These are phyloP conservation scores for Neosilurus hyrtlii DNA, from an alignment of 2,797 vertebrate species.

Conservation along the genomic window DNA sequence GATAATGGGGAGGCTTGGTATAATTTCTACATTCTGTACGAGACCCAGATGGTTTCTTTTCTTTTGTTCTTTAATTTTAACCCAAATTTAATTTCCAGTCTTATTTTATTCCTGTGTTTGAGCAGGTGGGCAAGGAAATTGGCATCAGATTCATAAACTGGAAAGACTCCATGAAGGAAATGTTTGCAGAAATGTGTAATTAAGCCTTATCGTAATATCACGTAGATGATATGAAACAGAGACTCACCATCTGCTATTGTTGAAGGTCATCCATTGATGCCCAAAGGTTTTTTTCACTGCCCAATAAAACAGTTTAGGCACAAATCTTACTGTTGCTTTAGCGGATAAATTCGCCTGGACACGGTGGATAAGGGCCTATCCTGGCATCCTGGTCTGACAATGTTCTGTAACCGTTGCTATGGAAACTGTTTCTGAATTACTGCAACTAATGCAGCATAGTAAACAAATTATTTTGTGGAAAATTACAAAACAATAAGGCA, in stretches of 20 bases:
- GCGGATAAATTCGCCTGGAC: neutral
- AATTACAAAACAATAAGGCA: too few relatives aligned
- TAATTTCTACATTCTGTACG: slow-evolving; percentile 61
- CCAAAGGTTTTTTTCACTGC: neutral
- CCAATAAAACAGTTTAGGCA: neutral
- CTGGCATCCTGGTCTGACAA: too few relatives aligned
- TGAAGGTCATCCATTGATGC: neutral
- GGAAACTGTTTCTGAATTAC: too few relatives aligned
- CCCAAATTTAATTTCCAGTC: slow-evolving; percentile 35
- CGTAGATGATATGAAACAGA: neutral
- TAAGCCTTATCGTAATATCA: neutral
- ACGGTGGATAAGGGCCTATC: neutral
- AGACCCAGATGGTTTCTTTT: slow-evolving; percentile 69
- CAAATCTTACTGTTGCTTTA: neutral
- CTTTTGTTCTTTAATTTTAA: slow-evolving; percentile 52
- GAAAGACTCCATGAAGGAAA: neutral
- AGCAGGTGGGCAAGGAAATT: slow-evolving; percentile 18
- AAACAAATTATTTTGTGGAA: too few relatives aligned
- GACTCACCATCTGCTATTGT: neutral
- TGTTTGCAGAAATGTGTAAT: neutral
- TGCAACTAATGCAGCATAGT: too few relatives aligned
- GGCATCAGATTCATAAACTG: neutral
- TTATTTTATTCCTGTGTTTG: slow-evolving; percentile 17
- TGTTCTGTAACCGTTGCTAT: too few relatives aligned
- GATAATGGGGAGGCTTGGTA: slow-evolving; percentile 20